A percentile compares a stretch with the other conserved stretches of the same genome.
Conservation (phyloP, 2,888 invertebrate genomes). For the Vanessa cardui region DNA sequence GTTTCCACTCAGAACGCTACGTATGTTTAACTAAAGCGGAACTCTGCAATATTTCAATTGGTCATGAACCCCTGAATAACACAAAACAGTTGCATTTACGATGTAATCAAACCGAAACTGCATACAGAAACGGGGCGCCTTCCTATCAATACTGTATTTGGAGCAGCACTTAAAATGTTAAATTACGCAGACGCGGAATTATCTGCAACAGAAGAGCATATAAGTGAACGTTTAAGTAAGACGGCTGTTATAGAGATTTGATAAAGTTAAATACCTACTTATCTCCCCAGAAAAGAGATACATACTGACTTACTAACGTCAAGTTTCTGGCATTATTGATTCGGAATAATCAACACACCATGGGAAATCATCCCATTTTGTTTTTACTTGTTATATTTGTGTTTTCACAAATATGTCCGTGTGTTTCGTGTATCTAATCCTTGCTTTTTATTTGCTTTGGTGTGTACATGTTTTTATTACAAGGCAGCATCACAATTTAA, state of each 20-base stretch:
- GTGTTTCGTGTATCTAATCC: no score
- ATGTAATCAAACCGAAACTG: slow-evolving; percentile 13
- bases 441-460: neutral
- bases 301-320: no score
- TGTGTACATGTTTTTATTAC: neutral
- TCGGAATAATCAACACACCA: no score
- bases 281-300: no score
- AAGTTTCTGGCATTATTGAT: no score
- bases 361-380: no score
- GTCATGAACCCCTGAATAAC: neutral
- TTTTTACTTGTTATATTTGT: no score
- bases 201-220: slow-evolving; percentile 42
- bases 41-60: neutral
- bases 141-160: slow-evolving; percentile 48
- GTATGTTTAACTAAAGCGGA: no score
- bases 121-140: slow-evolving; percentile 32
- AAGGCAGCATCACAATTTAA: no score
- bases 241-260: slow-evolving; percentile 31
- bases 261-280: neutral
- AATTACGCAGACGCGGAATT: slow-evolving; percentile 55
- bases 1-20: no score
- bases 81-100: slow-evolving; percentile 2
- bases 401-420: no score
- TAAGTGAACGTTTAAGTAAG: slow-evolving; percentile 41
- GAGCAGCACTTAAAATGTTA: slow-evolving; percentile 61